A percentile compares a stretch with the other conserved stretches of the same genome.
Conservation (phyloP, 2,888 invertebrate species). For the Prosopocoilus inquinatus region DNA sequence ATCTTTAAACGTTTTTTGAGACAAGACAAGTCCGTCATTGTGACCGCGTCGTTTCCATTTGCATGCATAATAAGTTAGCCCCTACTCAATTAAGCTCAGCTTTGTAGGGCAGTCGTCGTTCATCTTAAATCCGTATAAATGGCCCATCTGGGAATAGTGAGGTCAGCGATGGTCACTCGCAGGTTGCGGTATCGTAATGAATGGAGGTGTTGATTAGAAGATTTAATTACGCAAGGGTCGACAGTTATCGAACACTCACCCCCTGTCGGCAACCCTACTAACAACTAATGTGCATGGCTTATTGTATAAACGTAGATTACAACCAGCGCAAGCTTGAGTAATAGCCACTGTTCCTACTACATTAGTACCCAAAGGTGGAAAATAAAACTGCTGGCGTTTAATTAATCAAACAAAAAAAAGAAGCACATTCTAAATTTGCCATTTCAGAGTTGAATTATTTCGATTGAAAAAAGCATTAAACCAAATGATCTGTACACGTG, state of each 20-base stretch:
- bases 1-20: conserved; percentile 24
- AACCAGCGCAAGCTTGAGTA: conserved; percentile 10
- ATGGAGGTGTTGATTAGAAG: conserved; percentile 50
- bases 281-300: conserved; percentile 26
- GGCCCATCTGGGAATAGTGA: conserved; percentile 47
- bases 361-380: too few species aligned
- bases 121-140: conserved; percentile 52
- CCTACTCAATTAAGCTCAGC: conserved; percentile 47
- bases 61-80: conserved; percentile 48
- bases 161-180: conserved; percentile 37
- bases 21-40: conserved; percentile 40
- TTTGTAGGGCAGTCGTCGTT: conserved; percentile 41
- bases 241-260: conserved; percentile 34
- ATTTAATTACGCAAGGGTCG: conserved; percentile 47
- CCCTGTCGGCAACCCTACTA: conserved; percentile 18
- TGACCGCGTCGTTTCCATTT: conserved; percentile 46
- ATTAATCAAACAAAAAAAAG: too few species aligned
- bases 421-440: too few species aligned
- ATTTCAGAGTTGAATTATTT: conserved; percentile 17
- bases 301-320: conserved; percentile 19
- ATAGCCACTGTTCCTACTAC: neutral
- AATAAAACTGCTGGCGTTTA: too few species aligned
- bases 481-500: conserved; percentile 18
- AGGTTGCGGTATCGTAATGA: conserved; percentile 44
- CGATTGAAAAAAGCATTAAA: conserved; percentile 18